These are phyloP conservation scores for Holacanthella duospinosa DNA, from an alignment of 2,888 invertebrate genomes.

Conservation along the genomic window DNA sequence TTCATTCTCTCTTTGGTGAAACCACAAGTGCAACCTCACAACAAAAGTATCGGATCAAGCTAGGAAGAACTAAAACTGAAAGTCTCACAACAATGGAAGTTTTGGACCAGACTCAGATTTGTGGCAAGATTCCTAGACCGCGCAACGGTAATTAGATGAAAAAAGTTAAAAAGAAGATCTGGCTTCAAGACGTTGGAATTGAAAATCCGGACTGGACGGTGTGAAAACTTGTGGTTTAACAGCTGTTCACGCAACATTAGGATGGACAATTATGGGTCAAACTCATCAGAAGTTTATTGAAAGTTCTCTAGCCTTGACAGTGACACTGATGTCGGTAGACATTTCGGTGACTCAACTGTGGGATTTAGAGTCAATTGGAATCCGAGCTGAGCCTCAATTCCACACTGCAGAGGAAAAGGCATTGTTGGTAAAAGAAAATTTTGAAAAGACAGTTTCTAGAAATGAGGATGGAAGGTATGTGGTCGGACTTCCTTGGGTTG, in stretches of 20 bases:
- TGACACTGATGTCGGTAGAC: background rate
- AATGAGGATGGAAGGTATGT: background rate
- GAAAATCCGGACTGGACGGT: no score
- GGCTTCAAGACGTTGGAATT: no score
- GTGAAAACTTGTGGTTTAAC: background rate
- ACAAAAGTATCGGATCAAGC: no score
- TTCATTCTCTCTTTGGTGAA: slow-evolving; percentile 10
- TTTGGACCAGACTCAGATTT: no score
- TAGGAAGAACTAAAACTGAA: no score
- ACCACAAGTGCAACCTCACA: no score
- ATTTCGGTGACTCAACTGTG: background rate
- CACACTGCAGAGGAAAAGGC: background rate
- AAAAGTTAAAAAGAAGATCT: no score
- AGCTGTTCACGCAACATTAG: background rate
- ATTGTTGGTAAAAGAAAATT: background rate
- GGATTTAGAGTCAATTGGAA: background rate
- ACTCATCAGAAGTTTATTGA: background rate
- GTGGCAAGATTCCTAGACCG: background rate
- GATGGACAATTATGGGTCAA: background rate
- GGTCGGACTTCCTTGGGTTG: slow-evolving; percentile 1
- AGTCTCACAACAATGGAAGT: no score
- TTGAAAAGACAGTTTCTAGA: background rate
- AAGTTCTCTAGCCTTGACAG: background rate
- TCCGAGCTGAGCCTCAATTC: background rate
- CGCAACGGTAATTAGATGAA: background rate